Percentiles rank a stretch among this genome's conserved stretches.
Conservation (phyloP, 2,113 vertebrate species). For the Zosterops hypoxanthus region DNA sequence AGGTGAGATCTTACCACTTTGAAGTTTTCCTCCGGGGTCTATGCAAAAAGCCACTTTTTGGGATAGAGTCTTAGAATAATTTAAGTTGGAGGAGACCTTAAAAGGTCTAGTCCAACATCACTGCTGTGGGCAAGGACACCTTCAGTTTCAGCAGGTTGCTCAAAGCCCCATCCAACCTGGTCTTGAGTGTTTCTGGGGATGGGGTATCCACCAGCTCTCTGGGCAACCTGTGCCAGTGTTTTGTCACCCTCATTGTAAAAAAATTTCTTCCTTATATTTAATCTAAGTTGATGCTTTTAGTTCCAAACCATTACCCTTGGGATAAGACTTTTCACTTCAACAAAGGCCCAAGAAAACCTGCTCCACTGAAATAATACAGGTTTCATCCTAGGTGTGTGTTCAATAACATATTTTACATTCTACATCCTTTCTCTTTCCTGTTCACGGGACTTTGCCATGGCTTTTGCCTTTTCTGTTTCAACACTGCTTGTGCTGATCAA, state of each 20-base stretch:
- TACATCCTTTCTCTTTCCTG: not conserved
- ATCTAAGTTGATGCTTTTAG: not conserved
- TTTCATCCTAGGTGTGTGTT: not conserved
- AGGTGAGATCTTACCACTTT: not conserved
- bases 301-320: not conserved
- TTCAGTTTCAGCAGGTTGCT: not conserved
- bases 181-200: not conserved
- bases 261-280: not conserved
- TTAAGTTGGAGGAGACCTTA: not conserved
- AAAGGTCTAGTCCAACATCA: not conserved
- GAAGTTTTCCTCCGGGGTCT: not conserved
- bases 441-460: not conserved
- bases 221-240: not conserved
- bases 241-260: not conserved
- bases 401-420: not conserved
- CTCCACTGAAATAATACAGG: not conserved
- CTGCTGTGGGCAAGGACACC: not conserved
- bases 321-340: not conserved
- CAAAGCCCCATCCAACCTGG: not conserved
- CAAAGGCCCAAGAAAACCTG: not conserved
- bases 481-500: not conserved
- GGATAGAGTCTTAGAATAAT: not conserved
- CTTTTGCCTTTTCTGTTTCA: not conserved
- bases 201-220: too few species aligned
- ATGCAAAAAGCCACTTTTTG: not conserved